Base-by-base conservation (phyloP, 2,888 invertebrate genomes). In the Thecophora atra region DNA sequence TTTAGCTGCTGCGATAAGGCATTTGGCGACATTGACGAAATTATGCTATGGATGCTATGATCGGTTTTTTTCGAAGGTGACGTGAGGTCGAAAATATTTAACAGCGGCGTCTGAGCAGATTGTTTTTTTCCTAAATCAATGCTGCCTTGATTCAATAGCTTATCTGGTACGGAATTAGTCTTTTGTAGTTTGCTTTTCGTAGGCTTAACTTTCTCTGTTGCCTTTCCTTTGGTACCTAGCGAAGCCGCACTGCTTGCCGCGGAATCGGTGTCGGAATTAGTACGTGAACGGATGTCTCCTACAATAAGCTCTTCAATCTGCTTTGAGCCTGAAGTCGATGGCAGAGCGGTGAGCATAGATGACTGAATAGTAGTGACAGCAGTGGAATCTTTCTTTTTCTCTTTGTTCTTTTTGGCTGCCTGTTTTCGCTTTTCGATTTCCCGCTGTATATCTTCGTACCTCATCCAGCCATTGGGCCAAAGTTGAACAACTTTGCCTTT, bases 391-490 rank as follows among this genome's bases (percentile, higher is more conserved):
- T 76, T 79, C 21, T 75, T 71, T 69, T 80, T 83, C 17, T 82
- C 83, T 72, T 83, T 83, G 0, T 76, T 72, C 44, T 80, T 81
- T 68, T 78, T 80, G 52, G 77, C 78, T 3, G 78, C 77, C 24
- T 72, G 72, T 76, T 85, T 86, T 30, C 83, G 79, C 52, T 81
- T 80, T 19, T 85, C 83, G 44, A 86, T 82, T 76, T 87, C 86
- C 19, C 82, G 83, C 73, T 83, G 81, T 42, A 87, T 73, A 8
- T 87, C 87, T 67, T 87, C 86, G 63, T 79, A 79, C 7, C 83
- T 87, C 88, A 89, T 89, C 89, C 89, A 89, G 70, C 89, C 89
- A 42, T 86, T 87, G 1, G 89, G 89, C 89, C 89, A 89, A 3
- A 89, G 78, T 15, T 87, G 83, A 17, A 88, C 83, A 13, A 89